These are phyloP conservation scores for Drosophila kanekoi DNA, from an alignment of 2,888 invertebrate genomes.

Conservation along the genomic window DNA sequence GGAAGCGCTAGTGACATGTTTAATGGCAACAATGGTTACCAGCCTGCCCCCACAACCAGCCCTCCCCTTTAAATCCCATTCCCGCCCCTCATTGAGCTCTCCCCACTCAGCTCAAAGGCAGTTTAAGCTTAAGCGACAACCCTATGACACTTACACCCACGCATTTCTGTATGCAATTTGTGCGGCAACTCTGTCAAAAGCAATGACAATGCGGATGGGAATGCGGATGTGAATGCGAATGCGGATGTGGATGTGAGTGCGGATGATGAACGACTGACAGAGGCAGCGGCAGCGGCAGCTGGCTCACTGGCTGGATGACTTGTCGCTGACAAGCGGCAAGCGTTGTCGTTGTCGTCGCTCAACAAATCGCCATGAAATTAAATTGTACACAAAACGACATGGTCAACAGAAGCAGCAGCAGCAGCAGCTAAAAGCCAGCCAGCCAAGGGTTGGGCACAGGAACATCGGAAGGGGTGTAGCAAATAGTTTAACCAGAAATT, in stretches of 20 bases:
- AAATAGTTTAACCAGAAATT: slow-evolving; percentile 80
- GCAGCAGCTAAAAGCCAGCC: too few species aligned
- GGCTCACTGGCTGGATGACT: slow-evolving; percentile 24
- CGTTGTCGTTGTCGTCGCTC: slow-evolving; percentile 38
- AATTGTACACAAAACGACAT: slow-evolving; percentile 64
- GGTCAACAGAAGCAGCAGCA: slow-evolving; percentile 18
- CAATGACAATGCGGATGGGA: slow-evolving; percentile 36
- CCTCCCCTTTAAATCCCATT: neutral
- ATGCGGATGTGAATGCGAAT: slow-evolving; percentile 32
- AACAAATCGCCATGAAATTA: slow-evolving; percentile 78
- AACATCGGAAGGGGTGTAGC: slow-evolving; percentile 27
- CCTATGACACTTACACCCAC: slow-evolving; percentile 67
- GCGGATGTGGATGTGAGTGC: slow-evolving; percentile 31
- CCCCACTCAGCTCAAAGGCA: slow-evolving; percentile 10
- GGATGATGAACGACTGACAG: slow-evolving; percentile 76
- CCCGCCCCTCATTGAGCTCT: too few species aligned
- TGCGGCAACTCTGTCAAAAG: slow-evolving; percentile 58
- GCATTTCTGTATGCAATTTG: slow-evolving; percentile 75
- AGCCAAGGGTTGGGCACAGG: too few species aligned
- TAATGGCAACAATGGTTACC: slow-evolving; percentile 67
- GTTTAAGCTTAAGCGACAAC: slow-evolving; percentile 54
- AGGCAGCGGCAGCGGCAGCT: slow-evolving; percentile 41
- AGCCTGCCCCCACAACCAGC: slow-evolving; percentile 5
- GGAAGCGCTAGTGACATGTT: slow-evolving; percentile 71
- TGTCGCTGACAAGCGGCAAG: slow-evolving; percentile 52